A percentile compares a stretch with the other conserved stretches of the same genome.
Conservation (phyloP, 2,888 invertebrate species). For the Xestobium rufovillosum region DNA sequence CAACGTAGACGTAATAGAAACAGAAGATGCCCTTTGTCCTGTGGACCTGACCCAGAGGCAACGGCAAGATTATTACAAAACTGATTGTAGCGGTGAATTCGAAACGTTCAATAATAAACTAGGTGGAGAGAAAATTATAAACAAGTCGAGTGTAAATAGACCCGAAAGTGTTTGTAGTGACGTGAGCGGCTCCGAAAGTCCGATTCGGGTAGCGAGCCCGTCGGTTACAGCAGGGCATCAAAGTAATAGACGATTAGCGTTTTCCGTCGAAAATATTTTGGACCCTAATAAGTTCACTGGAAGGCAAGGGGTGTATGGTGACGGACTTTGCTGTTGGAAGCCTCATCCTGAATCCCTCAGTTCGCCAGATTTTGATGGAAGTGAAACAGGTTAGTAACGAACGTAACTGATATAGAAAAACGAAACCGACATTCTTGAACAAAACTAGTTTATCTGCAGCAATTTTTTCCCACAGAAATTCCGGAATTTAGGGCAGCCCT, state of each 20-base stretch:
- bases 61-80: conserved; percentile 34
- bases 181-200: conserved; percentile 40
- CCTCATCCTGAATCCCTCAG: conserved; percentile 44
- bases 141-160: conserved; percentile 11
- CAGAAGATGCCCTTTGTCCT: conserved; percentile 39
- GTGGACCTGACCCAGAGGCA: conserved; percentile 42
- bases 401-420: no score
- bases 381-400: conserved; percentile 49
- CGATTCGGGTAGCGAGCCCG: conserved; percentile 33
- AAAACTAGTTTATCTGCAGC: no score
- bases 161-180: conserved; percentile 46
- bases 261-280: conserved; percentile 84
- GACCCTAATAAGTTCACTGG: conserved; percentile 89
- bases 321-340: conserved; percentile 47
- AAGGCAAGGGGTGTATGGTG: conserved; percentile 43
- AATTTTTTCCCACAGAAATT: no score
- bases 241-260: conserved; percentile 64
- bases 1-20: conserved; percentile 43
- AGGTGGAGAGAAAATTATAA: conserved; percentile 19
- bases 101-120: conserved; percentile 27
- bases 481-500: no score
- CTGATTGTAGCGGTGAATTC: conserved; percentile 32
- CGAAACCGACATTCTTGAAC: no score
- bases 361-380: conserved; percentile 48
- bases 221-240: conserved; percentile 45